Evolutionary conservation across 1,140 invertebrate genomes (phyloP).

Genomic region (Aphis gossypii): DNA sequence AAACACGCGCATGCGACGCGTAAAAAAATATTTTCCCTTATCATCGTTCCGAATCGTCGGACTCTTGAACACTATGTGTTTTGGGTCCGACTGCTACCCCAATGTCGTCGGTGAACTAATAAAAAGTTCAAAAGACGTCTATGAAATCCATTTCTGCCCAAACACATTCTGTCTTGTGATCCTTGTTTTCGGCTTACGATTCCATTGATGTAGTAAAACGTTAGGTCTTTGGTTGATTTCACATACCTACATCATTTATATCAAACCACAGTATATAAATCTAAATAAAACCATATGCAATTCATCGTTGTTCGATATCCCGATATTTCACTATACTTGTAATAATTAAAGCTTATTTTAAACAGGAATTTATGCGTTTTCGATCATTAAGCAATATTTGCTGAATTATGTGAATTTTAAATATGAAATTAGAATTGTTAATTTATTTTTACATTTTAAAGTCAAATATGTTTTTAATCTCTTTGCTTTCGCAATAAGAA

Average conservation of each 20-base stretch:
- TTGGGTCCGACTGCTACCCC: not conserved
- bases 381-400: not conserved
- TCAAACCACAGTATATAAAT: not conserved
- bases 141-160: not conserved
- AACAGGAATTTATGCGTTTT: not conserved
- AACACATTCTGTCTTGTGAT: not conserved
- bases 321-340: not conserved
- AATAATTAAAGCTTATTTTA: not conserved
- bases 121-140: not conserved
- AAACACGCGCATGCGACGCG: not conserved
- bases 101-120: not conserved
- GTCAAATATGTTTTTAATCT: not conserved
- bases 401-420: not conserved
- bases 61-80: not conserved
- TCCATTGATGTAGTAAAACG: not conserved
- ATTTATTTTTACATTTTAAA: not conserved
- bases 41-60: not conserved
- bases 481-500: not conserved
- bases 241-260: not conserved
- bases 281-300: not conserved
- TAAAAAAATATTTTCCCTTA: constrained; percentile 14
- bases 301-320: not conserved
- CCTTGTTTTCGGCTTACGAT: not conserved
- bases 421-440: constrained; percentile 18
- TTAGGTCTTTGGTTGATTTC: not conserved